Evolutionary conservation across 1,140 invertebrate genomes (phyloP).

Genomic region (Gryon sp.): DNA sequence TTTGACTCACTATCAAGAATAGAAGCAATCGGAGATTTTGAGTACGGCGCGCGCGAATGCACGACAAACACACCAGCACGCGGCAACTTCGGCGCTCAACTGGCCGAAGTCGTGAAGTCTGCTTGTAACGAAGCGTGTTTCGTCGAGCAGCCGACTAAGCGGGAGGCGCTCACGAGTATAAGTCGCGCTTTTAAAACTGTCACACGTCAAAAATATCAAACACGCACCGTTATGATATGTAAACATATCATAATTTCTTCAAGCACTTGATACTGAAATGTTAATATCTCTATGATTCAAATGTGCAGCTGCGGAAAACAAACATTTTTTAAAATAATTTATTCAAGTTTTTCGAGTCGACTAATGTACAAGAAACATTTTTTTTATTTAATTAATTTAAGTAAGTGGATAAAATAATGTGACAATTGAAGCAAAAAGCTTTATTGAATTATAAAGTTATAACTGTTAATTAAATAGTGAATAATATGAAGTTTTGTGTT

Average conservation of each 20-base stretch:
- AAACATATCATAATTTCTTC: neutral
- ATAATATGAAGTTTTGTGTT: no score
- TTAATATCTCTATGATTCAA: no score
- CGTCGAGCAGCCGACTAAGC: conserved; percentile 37
- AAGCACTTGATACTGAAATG: neutral
- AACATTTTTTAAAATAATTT: no score
- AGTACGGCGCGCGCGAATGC: neutral
- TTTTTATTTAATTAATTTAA: no score
- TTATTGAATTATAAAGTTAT: no score
- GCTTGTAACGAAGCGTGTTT: conserved; percentile 56
- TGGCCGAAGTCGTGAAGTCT: conserved; percentile 64
- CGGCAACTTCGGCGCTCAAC: conserved; percentile 75
- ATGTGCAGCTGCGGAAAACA: no score
- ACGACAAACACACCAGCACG: conserved; percentile 63
- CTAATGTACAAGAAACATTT: no score
- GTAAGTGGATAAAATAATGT: no score
- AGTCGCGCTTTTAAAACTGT: conserved; percentile 33
- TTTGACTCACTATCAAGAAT: conserved; percentile 17
- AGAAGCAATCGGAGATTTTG: conserved; percentile 12
- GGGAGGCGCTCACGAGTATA: conserved; percentile 54
- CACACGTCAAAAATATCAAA: conserved; percentile 43
- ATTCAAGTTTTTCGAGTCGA: no score
- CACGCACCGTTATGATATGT: neutral
- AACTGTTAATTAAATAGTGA: no score
- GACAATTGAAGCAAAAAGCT: no score